Percentiles rank a stretch among this genome's conserved stretches.
Conservation (phyloP, 2,888 invertebrate genomes). For the Hartigia nigra region DNA sequence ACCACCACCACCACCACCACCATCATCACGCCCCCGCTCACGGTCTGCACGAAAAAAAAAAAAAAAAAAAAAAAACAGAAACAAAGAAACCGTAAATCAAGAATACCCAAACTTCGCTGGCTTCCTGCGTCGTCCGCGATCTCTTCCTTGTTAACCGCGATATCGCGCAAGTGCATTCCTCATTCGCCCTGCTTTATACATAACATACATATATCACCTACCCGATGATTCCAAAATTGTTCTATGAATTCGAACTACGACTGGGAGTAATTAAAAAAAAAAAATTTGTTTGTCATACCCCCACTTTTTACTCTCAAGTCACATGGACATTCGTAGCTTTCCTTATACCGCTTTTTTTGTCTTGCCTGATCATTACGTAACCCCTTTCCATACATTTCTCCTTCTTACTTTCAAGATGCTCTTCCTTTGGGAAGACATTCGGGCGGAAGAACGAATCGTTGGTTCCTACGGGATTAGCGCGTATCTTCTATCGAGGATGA, state of each 20-base stretch:
- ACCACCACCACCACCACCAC: too few relatives aligned
- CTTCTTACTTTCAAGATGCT: not conserved
- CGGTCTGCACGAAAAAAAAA: not conserved
- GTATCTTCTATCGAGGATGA: too few relatives aligned
- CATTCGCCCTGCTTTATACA: constrained; percentile 8
- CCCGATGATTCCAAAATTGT: too few relatives aligned
- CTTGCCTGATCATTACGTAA: not conserved
- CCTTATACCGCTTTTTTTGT: not conserved
- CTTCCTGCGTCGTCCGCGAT: constrained; percentile 42
- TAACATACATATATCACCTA: too few relatives aligned
- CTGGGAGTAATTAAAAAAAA: constrained; percentile 23
- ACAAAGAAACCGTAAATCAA: not conserved
- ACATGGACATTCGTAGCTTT: not conserved
- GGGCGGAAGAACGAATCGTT: not conserved
- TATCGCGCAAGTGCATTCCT: constrained; percentile 38
- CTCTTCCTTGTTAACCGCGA: constrained; percentile 54
- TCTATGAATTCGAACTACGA: too few relatives aligned
- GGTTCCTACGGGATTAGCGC: too few relatives aligned
- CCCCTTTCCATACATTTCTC: constrained; percentile 5
- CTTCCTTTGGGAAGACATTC: constrained; percentile 1
- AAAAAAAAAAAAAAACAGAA: too few relatives aligned
- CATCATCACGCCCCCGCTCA: not conserved
- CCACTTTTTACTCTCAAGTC: not conserved
- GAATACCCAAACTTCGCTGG: constrained; percentile 45
- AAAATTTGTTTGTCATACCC: constrained; percentile 45